These are phyloP conservation scores for Prionailurus viverrinus DNA, from an alignment of 2,113 vertebrate species.

Conservation along the genomic window DNA sequence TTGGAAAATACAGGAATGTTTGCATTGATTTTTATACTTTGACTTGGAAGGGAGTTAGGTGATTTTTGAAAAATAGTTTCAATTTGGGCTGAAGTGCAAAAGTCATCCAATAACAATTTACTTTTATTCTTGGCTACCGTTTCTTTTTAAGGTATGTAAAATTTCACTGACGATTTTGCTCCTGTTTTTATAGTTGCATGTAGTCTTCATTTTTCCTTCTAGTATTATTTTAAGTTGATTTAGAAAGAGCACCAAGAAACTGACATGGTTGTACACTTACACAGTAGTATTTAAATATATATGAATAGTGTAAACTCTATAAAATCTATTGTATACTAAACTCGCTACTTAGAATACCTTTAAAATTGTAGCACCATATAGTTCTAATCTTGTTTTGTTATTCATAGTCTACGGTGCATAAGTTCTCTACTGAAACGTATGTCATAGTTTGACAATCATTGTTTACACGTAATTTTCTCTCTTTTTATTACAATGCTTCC, in stretches of 20 bases:
- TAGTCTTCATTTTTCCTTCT: constrained; percentile 83
- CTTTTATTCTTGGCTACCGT: constrained; percentile 89
- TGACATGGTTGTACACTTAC: constrained; percentile 78
- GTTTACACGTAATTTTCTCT: constrained; percentile 97
- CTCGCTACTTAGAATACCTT: constrained; percentile 78
- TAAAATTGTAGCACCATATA: constrained; percentile 80
- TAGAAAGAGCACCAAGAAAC: constrained; percentile 81
- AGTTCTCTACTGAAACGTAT: constrained; percentile 86
- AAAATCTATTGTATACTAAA: constrained; percentile 78
- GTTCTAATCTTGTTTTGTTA: constrained; percentile 82
- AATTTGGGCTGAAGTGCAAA: constrained; percentile 79
- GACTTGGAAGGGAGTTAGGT: constrained; percentile 66
- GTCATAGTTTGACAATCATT: constrained; percentile 89
- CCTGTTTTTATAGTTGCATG: constrained; percentile 87
- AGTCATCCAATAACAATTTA: constrained; percentile 84
- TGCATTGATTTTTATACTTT: constrained; percentile 65
- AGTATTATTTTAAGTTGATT: constrained; percentile 77
- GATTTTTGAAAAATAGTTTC: constrained; percentile 66
- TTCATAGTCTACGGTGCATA: constrained; percentile 85
- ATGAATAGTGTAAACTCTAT: constrained; percentile 74
- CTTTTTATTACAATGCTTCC: constrained; percentile 99
- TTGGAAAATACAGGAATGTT: constrained; percentile 72
- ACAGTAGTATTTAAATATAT: constrained; percentile 76
- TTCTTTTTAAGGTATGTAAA: constrained; percentile 93
- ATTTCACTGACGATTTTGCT: constrained; percentile 88